Evolutionary conservation across 2,888 invertebrate genomes (phyloP), one percentile per base, ranked within the genome.

Genomic region (Clanis bilineata): DNA sequence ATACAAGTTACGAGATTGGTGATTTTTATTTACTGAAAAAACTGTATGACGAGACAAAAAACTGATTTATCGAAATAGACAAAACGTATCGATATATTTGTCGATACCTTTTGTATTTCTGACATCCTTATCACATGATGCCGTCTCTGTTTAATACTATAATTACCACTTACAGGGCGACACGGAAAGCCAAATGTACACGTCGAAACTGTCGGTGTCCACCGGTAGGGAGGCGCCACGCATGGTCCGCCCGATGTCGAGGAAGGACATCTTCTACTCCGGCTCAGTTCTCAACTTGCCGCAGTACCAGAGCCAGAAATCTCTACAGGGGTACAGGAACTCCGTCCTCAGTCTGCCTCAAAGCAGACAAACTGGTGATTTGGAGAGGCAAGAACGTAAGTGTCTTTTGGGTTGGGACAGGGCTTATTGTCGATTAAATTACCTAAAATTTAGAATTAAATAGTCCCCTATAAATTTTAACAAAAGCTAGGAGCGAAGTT

Each of bases 181-280:
- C 73, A 85, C 92, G 12, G 96, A 96, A 78, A 95, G 95, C 80
- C 94, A 95, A 62, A 88, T 91, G 80, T 95, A 94, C 69, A 94
- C 95, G 62, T 95, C 95, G 0, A 96, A 95, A 79, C 78, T 95
- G 61, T 95, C 94, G 0, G 86, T 94, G 0, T 86, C 95, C 0
- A 86, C 82, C 0, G 72, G 80, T 0, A 73, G 66, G 23, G 90
- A 88, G 60, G 80, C 85, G 0, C 84, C 93, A 0, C 93, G 95
- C 67, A 97, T 97, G 93, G 96, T 97, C 15, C 94, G 98, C 18
- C 98, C 98, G 2, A 89, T 99, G 89, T 98, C 98, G 6, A 94
- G 98, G 58, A 98, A 98, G 80, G 99, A 99, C 88, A 98, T 99
- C 77, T 99, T 99, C 93, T 99, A 99, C 89, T 98, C 98, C 2